Conservation (phyloP, 1,140 invertebrate species). For the Mactra quadrangularis region DNA sequence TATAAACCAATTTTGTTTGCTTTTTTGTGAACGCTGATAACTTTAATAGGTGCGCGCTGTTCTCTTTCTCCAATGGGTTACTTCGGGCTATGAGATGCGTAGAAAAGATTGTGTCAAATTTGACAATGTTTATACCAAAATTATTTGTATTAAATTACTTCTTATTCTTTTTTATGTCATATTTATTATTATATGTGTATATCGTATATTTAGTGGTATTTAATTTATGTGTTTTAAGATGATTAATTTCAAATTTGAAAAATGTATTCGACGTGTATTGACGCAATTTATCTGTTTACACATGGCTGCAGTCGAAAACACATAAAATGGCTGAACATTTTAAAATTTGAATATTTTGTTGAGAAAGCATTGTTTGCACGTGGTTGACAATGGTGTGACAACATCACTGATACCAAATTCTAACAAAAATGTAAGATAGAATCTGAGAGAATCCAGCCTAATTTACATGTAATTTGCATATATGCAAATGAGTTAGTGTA, state of each 20-base stretch:
- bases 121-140: constrained; percentile 57
- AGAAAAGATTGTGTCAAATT: constrained; percentile 58
- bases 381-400: constrained; percentile 24
- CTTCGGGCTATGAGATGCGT: constrained; percentile 4
- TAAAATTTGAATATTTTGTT: constrained; percentile 7
- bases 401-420: constrained; percentile 25
- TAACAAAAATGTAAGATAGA: constrained; percentile 38
- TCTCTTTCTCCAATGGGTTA: not conserved
- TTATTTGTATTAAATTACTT: constrained; percentile 56
- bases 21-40: constrained; percentile 40
- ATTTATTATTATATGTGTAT: constrained; percentile 51
- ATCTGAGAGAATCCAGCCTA: constrained; percentile 42
- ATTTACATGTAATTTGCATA: constrained; percentile 63
- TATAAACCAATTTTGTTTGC: constrained; percentile 12
- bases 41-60: constrained; percentile 9
- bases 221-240: constrained; percentile 43
- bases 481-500: constrained; percentile 61
- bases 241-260: constrained; percentile 22
- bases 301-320: not conserved
- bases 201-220: constrained; percentile 44
- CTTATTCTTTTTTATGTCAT: constrained; percentile 52
- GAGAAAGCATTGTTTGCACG: constrained; percentile 2
- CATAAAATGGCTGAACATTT: not conserved
- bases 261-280: constrained; percentile 8
- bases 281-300: not conserved